Evolutionary conservation across 2,113 vertebrate species (phyloP).

Genomic region (Dasypus novemcinctus): DNA sequence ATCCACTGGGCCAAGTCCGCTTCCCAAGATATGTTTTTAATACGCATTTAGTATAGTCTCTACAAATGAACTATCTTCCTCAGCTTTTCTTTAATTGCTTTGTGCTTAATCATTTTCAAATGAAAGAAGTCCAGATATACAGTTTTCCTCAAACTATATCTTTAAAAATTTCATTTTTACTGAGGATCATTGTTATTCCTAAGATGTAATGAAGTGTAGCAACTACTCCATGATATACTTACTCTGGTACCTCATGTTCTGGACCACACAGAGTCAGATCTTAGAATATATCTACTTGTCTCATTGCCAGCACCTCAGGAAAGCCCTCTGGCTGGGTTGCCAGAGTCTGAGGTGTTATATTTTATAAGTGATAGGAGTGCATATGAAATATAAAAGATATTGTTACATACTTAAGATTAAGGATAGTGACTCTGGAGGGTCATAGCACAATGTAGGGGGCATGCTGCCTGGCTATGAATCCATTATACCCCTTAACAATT

Average conservation of each 20-base stretch:
- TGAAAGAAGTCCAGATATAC: slow-evolving; percentile 32
- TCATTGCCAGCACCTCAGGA: neutral
- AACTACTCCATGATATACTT: neutral
- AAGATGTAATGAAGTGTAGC: neutral
- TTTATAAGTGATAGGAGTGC: neutral
- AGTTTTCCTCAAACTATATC: slow-evolving; percentile 30
- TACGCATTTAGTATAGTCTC: too few relatives aligned
- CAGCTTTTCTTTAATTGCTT: slow-evolving; percentile 41
- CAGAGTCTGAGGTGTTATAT: neutral
- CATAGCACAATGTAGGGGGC: neutral
- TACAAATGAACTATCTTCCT: slow-evolving; percentile 46
- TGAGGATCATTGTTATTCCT: neutral
- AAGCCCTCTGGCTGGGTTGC: neutral
- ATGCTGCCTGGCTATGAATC: neutral
- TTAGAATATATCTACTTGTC: neutral
- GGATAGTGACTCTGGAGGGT: neutral
- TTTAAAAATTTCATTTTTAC: slow-evolving; percentile 48
- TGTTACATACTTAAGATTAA: neutral
- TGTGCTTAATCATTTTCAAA: slow-evolving; percentile 59
- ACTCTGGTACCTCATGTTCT: neutral
- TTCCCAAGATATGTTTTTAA: slow-evolving; percentile 57
- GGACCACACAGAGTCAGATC: neutral
- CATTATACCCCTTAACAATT: neutral
- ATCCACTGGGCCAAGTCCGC: too few relatives aligned
- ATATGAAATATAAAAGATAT: neutral